These are phyloP conservation scores for Tromatobia lineatoria DNA, from an alignment of 2,888 invertebrate species.

Conservation along the genomic window DNA sequence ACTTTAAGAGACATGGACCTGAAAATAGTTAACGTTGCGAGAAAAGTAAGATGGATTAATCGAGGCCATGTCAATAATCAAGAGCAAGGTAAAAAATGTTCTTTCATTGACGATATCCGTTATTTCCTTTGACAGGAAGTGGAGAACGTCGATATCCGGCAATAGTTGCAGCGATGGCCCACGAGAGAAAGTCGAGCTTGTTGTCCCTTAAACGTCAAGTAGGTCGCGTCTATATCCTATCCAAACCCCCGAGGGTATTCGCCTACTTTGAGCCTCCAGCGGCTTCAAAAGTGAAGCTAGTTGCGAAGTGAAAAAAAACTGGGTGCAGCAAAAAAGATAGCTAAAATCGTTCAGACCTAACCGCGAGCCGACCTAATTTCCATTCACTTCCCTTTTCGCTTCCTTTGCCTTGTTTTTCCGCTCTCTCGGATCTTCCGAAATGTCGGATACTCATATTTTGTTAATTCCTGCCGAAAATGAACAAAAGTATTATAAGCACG, in stretches of 20 bases:
- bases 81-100: neutral
- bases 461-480: neutral
- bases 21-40: too few species aligned
- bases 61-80: neutral
- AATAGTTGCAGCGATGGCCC: neutral
- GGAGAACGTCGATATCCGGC: neutral
- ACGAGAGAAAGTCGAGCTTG: neutral
- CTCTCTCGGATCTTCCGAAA: neutral
- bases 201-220: slow-evolving; percentile 23
- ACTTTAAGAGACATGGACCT: too few species aligned
- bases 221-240: slow-evolving; percentile 26
- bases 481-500: neutral
- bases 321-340: neutral
- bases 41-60: neutral
- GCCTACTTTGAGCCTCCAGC: slow-evolving; percentile 20
- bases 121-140: slow-evolving; percentile 10
- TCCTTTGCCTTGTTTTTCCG: slow-evolving; percentile 18
- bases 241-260: slow-evolving; percentile 23
- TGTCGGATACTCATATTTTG: neutral
- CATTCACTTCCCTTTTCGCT: slow-evolving; percentile 23
- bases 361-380: slow-evolving; percentile 57
- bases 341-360: slow-evolving; percentile 44
- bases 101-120: neutral
- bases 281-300: neutral
- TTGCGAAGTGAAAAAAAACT: neutral